These are phyloP conservation scores for Aphis craccivora DNA, from an alignment of 1,140 invertebrate species.

Conservation along the genomic window DNA sequence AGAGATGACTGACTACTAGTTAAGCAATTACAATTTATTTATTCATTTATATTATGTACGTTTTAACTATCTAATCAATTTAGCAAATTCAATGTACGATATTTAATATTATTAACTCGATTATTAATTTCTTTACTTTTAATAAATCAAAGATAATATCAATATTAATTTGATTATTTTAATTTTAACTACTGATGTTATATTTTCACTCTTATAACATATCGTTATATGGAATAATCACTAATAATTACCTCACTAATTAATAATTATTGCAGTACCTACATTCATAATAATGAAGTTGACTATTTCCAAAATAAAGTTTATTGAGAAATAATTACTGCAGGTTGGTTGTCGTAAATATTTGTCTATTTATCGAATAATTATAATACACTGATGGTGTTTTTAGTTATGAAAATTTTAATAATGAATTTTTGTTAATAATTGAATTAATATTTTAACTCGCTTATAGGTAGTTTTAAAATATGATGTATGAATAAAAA, in stretches of 20 bases:
- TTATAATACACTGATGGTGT: not conserved
- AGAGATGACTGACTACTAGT: not conserved
- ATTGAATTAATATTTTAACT: not conserved
- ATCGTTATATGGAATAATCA: not conserved
- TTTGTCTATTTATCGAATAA: not conserved
- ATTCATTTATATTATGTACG: not conserved
- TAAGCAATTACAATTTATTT: not conserved
- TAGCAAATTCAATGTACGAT: not conserved
- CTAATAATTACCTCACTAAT: not conserved
- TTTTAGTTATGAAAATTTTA: not conserved
- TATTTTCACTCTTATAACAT: not conserved
- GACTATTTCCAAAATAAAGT: not conserved
- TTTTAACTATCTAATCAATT: not conserved
- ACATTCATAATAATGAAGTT: constrained; percentile 1
- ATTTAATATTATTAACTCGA: not conserved
- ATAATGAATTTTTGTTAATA: not conserved
- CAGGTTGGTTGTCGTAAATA: not conserved
- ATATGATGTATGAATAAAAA: not conserved
- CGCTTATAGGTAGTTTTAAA: not conserved
- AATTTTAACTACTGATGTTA: not conserved
- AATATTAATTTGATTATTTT: not conserved
- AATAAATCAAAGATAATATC: not conserved
- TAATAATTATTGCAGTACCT: too few relatives aligned
- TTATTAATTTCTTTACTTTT: not conserved
- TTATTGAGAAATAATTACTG: not conserved